Evolutionary conservation across 2,113 vertebrate genomes (phyloP).

Genomic region (Lophura nycthemera): DNA sequence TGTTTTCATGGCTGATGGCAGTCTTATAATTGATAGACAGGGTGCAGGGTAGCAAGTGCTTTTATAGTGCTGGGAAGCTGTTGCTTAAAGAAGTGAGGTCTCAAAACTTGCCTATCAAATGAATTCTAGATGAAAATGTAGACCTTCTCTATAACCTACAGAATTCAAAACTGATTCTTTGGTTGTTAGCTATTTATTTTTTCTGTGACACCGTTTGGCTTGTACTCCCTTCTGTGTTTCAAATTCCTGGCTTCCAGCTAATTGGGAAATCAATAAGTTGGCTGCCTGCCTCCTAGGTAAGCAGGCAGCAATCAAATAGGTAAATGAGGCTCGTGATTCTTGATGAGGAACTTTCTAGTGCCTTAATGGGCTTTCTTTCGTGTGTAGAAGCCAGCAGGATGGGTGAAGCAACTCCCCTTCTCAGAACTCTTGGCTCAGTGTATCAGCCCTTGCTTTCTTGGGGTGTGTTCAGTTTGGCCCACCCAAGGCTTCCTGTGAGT

Average conservation of each 20-base stretch:
- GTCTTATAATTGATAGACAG: background rate
- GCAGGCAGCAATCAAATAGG: background rate
- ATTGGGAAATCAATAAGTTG: background rate
- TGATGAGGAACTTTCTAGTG: background rate
- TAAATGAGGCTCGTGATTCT: background rate
- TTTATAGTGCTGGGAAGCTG: background rate
- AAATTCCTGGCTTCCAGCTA: background rate
- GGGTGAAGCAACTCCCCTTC: background rate
- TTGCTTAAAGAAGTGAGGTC: background rate
- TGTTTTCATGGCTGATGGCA: background rate
- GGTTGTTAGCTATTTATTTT: fast-evolving
- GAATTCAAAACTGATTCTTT: background rate
- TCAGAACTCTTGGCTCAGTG: fast-evolving
- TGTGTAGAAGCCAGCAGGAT: background rate
- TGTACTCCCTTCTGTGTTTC: background rate
- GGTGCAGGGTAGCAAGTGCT: background rate
- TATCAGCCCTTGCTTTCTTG: background rate
- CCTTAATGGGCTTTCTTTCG: background rate
- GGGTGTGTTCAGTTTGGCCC: background rate
- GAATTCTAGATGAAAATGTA: background rate
- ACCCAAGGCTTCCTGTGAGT: fast-evolving
- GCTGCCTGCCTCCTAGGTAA: background rate
- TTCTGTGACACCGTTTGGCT: background rate
- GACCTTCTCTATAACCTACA: background rate
- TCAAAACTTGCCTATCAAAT: background rate